Conservation (phyloP, 1,140 invertebrate species). For the Grapholita molesta region DNA sequence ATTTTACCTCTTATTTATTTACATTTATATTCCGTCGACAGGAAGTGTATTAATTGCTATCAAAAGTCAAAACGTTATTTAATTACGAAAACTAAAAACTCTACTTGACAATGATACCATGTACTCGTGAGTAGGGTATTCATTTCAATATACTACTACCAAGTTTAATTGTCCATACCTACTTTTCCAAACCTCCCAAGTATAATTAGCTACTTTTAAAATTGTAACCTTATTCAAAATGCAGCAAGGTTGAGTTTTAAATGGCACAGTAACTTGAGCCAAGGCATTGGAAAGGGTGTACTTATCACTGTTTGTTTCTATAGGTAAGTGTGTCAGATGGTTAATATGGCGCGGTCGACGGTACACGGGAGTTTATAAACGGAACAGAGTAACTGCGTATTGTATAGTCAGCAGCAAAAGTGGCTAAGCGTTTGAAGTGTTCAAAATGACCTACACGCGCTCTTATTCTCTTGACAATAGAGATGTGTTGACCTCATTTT, state of each 20-base stretch:
- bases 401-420: no score
- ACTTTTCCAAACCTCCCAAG: background rate
- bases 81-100: background rate
- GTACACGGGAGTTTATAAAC: background rate
- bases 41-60: background rate
- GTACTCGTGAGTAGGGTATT: background rate
- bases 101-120: background rate
- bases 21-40: no score
- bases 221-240: background rate
- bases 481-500: no score
- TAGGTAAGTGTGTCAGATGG: constrained; percentile 37
- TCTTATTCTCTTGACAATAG: no score
- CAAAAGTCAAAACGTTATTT: background rate
- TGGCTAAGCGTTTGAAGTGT: no score
- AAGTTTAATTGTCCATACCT: background rate
- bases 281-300: background rate
- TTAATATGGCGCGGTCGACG: constrained; percentile 47
- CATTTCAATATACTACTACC: background rate
- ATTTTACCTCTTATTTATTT: background rate
- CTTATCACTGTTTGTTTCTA: background rate
- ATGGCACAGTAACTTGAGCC: background rate
- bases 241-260: background rate
- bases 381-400: background rate
- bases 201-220: background rate
- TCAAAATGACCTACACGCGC: no score